A percentile compares a stretch with the other conserved stretches of the same genome.
Conservation (phyloP, 2,888 invertebrate species). For the Palloptera scutellata region DNA sequence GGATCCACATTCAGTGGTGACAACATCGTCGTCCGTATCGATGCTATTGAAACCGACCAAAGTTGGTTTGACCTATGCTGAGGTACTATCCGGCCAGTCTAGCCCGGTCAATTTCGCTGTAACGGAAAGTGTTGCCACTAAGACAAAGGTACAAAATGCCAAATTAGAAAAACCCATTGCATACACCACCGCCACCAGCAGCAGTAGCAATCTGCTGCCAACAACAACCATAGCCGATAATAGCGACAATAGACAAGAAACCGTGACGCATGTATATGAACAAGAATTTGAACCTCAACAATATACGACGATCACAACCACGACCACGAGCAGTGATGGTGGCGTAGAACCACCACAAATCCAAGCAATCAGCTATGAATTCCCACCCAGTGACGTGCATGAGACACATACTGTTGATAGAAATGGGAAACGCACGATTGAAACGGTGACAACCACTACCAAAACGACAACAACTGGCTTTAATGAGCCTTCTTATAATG, state of each 20-base stretch:
- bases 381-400: not conserved
- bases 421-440: constrained; percentile 27
- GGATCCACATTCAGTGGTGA: constrained; percentile 75
- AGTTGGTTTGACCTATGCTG: constrained; percentile 70
- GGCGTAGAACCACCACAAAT: constrained; percentile 17
- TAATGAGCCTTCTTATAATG: not conserved
- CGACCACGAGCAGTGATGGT: constrained; percentile 28
- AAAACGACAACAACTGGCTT: constrained; percentile 9
- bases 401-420: constrained; percentile 24
- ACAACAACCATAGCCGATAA: constrained; percentile 25
- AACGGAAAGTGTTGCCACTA: constrained; percentile 37
- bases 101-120: constrained; percentile 58
- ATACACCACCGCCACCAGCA: constrained; percentile 17
- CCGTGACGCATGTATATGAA: constrained; percentile 5
- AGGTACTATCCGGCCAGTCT: constrained; percentile 73
- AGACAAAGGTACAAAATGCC: constrained; percentile 36
- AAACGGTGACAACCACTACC: constrained; percentile 32
- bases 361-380: constrained; percentile 19
- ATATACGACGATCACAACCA: constrained; percentile 31
- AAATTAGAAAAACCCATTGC: constrained; percentile 40
- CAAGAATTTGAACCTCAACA: constrained; percentile 33
- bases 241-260: constrained; percentile 16
- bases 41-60: constrained; percentile 64
- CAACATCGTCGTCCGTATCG: constrained; percentile 65
- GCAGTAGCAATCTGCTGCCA: not conserved